Evolutionary conservation across 2,113 vertebrate genomes (phyloP), one percentile per base, ranked within the genome.

Genomic region (Pleuronectes platessa): DNA sequence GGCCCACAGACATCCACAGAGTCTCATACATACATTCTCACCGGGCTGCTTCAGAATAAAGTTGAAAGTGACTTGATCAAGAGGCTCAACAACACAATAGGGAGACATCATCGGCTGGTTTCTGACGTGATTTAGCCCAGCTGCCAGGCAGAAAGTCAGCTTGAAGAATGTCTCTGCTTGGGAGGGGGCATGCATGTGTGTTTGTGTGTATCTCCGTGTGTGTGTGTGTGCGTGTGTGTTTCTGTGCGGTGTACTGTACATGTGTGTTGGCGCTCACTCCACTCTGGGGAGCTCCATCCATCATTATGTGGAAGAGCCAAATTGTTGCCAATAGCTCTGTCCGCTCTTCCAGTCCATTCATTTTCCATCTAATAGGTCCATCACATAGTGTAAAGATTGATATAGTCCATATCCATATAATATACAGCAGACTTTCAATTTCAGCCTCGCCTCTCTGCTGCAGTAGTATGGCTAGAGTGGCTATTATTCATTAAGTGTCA

Each of bases 301-400:
- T 89, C 87, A 87, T 70, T 66, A 53, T 64, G 53, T 75, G 21
- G 51, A 84, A 37, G 76, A 72, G 63, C 55, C 83, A 83, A 67
- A 83, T 76, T 18, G 63, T 67, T 85, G 82, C 61, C 83, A 84
- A 81, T 86, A 87, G 84, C 62, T 31, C 69, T 69, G 47, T 78
- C 66, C 1, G 1, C 58, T 83, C 63, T 72, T 73, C 65, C 64
- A 82, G 31, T 75, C 65, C 67, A 79, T 88, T 75, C 67, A 53
- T 76, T 82, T 69, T 74, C 74, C 69, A 42, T 82, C 63, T 77
- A 80, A 84, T 80, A 71, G 69, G 47, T 80, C 45, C 26, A 63
- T 27, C 59, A 27, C 9, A 3, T 42, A 75, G 56, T 68, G 69
- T 87, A 83, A 74, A 83, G 79, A 91, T 69, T 76, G 82, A 84